These are phyloP conservation scores for Loripinus fragilis DNA, from an alignment of 2,888 invertebrate genomes.

Conservation along the genomic window DNA sequence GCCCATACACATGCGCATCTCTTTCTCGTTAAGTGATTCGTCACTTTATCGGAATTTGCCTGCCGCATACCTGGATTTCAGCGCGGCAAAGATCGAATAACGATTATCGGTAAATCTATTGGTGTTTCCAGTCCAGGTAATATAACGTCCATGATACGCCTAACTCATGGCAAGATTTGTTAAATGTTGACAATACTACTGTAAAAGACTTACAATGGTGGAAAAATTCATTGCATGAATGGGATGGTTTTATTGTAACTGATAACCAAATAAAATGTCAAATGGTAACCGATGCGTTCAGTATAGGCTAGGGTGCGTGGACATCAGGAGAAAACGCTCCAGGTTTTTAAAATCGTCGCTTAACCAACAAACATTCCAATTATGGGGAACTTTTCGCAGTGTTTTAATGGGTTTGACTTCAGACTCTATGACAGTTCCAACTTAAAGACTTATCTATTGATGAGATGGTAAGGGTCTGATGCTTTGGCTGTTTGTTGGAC, in stretches of 20 bases:
- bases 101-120: no score
- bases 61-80: no score
- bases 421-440: no score
- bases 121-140: no score
- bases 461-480: no score
- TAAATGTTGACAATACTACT: not conserved
- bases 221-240: slow-evolving; percentile 12
- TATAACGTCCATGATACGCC: no score
- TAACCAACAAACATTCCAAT: slow-evolving; percentile 21
- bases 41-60: no score
- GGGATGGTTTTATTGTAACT: not conserved
- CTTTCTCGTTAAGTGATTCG: no score
- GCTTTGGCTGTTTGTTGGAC: no score
- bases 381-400: slow-evolving; percentile 29
- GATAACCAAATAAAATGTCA: not conserved
- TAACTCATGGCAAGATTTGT: slow-evolving; percentile 13
- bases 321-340: not conserved
- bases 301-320: slow-evolving; percentile 6
- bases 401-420: slow-evolving; percentile 17
- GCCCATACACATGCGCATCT: no score
- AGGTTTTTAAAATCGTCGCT: slow-evolving; percentile 18
- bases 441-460: not conserved
- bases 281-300: slow-evolving; percentile 23
- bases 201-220: slow-evolving; percentile 20
- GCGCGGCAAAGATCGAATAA: no score